These are phyloP conservation scores for Eciton burchellii DNA, from an alignment of 1,140 invertebrate genomes.

Conservation along the genomic window DNA sequence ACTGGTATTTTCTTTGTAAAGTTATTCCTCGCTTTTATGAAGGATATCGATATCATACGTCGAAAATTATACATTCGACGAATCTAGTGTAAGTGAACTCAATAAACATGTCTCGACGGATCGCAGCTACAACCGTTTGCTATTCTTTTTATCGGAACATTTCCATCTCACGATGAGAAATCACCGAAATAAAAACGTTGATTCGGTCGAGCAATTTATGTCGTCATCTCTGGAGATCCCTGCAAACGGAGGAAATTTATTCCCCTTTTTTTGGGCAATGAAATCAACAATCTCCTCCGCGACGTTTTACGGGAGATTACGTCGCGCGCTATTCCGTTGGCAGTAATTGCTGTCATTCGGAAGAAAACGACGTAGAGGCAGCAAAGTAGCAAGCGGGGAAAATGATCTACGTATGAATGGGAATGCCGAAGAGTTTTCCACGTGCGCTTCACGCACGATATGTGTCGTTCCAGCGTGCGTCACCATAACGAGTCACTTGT, in stretches of 20 bases:
- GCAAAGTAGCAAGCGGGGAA: background rate
- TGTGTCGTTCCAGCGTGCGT: constrained; percentile 49
- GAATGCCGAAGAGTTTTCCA: constrained; percentile 35
- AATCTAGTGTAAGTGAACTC: constrained; percentile 1
- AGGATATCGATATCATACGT: too few relatives aligned
- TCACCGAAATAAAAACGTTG: constrained; percentile 36
- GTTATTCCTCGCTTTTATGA: too few relatives aligned
- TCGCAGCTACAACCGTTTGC: constrained; percentile 34
- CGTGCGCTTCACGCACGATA: constrained; percentile 48
- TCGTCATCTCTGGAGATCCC: constrained; percentile 9
- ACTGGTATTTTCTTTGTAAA: too few relatives aligned
- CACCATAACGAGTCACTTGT: constrained; percentile 59
- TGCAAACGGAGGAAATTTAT: constrained; percentile 2
- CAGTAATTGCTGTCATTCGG: constrained; percentile 19
- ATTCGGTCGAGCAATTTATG: constrained; percentile 14
- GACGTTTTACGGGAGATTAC: constrained; percentile 13
- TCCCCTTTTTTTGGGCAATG: background rate
- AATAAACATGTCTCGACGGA: background rate
- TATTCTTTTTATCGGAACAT: constrained; percentile 4
- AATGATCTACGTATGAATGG: background rate
- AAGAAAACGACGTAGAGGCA: background rate
- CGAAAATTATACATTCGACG: background rate
- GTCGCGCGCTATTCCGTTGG: background rate
- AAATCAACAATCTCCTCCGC: constrained; percentile 15
- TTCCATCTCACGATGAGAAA: constrained; percentile 24